Base-by-base conservation (phyloP, 2,888 invertebrate species). In the Crocallis elinguaria region DNA sequence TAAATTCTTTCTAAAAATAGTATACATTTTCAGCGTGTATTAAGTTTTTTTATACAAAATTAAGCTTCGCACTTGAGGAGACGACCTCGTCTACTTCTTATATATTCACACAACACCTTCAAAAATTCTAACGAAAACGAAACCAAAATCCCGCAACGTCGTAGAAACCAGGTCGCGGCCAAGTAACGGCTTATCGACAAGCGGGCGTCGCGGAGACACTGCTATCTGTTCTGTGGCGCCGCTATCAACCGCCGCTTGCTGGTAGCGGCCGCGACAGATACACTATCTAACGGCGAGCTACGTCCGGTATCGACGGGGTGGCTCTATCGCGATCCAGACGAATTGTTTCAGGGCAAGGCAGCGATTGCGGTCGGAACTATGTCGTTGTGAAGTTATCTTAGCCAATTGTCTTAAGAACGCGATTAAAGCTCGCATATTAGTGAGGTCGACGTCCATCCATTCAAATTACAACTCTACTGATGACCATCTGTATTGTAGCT, bases 321-420 rank as follows among this genome's bases (percentile, higher is more conserved):
- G n/a, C 5, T 7, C 13, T 45, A 45, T 45, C 45, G 13, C 45
- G 13, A 29, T 30, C 37, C 13, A 32, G 29, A 37, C 30, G 13
- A n/a, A 29, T 37, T 45, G 37, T 45, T 19, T 30, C 13, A 30
- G 19, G 23, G 17, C 21, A 13, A 8, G 17, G 8, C 25, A 17
- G n/a, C 16, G 33, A 25, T 27, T 13, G 17, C 35, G 11, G 9
- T 36, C 35, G 27, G 35, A 44, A 35, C 33, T 27, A 25, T 5
- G 8, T 44, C 44, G 25, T 44, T 36, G 30, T 30, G n/a, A 36
- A 36, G n/a, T 36, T 36, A 36, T 7, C 6, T 12, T 17, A 19
- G 29, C 29, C 5, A 29, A 29, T 12, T 9, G 25, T n/a, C n/a
- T n/a, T n/a, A n/a, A n/a, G n/a, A n/a, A n/a, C n/a, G n/a, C n/a